These are phyloP conservation scores for Lophura swinhoii DNA, from an alignment of 2,797 vertebrate genomes.

Conservation along the genomic window DNA sequence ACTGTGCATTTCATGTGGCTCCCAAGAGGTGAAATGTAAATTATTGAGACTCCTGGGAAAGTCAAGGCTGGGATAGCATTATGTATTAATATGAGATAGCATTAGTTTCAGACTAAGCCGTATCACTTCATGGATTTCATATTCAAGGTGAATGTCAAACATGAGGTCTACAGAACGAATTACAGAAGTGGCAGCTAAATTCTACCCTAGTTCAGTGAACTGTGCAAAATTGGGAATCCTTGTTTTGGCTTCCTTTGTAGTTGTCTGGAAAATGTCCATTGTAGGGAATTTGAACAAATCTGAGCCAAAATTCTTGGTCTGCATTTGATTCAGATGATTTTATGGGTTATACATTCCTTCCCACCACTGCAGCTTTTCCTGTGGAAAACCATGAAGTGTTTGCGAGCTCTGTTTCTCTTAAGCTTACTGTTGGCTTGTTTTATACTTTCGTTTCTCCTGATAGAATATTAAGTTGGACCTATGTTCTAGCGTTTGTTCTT, in stretches of 20 bases:
- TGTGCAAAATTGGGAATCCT: conserved; percentile 14
- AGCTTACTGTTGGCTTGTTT: background rate
- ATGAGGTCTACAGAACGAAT: background rate
- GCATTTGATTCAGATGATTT: conserved; percentile 10
- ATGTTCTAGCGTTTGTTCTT: background rate
- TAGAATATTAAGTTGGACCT: background rate
- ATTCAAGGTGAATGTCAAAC: background rate
- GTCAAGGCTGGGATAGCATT: background rate
- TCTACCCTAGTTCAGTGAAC: background rate
- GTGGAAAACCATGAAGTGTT: conserved; percentile 3
- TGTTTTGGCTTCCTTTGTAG: background rate
- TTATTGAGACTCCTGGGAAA: background rate
- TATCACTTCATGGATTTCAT: background rate
- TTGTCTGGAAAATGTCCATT: conserved; percentile 1
- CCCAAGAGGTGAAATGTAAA: background rate
- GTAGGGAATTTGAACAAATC: conserved; percentile 8
- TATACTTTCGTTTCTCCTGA: background rate
- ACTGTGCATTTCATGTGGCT: background rate
- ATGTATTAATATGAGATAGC: background rate
- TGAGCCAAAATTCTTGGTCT: conserved; percentile 3
- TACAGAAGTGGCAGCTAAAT: background rate
- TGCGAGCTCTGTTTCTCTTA: background rate
- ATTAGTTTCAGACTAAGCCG: background rate
- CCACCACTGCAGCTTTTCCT: background rate
- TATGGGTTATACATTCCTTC: background rate